Evolutionary conservation across 2,797 vertebrate species (phyloP), one percentile per base, ranked within the genome.

Genomic region (Apogon talboti): DNA sequence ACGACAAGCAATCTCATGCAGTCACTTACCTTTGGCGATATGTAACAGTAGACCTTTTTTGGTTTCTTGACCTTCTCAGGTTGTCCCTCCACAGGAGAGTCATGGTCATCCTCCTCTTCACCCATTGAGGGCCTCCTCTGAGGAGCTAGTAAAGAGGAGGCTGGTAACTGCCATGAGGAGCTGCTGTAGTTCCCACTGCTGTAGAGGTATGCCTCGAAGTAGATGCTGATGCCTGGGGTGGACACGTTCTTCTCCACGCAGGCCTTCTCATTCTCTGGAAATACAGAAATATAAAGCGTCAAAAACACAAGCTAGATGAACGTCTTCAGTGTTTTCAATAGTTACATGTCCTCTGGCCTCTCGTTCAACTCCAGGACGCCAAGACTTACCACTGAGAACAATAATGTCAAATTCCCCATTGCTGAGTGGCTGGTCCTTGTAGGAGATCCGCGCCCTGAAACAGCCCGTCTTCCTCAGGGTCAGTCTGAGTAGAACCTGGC

Each of bases 11-110:
- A 30, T 59, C 24, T 54, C 0, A 21, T 1, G 13, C 7, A 10
- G 3, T 2, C 2, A 63, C 64, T 73, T 84, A 98, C 98, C 97
- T 99, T 99, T 92, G 98, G 97, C 79, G 98, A 98, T 90, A 99
- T 97, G 64, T 99, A 99, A 87, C 98, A 99, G 86, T 99, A 99
- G 74, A 99, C 98, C 90, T 99, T 99, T 94, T 99, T 99, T 67
- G 97, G 97, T 92, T 99, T 99, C 92, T 99, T 99, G 87, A 98
- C 92, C 85, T 98, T 98, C 91, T 99, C 98, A 0, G 94, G 93
- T 77, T 95, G 96, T 53, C 95, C 96, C 84, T 97, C 97, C 71
- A 95, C 95, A 56, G 96, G 95, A 52, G 95, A 96, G 90, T 98
- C 96, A 0, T 93, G 93, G 54, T 99, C 98, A 2, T 99, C 98